phyloP scores from a whole-genome alignment of 1,140 invertebrate genomes.

The Ceratitis capitata region DNA sequence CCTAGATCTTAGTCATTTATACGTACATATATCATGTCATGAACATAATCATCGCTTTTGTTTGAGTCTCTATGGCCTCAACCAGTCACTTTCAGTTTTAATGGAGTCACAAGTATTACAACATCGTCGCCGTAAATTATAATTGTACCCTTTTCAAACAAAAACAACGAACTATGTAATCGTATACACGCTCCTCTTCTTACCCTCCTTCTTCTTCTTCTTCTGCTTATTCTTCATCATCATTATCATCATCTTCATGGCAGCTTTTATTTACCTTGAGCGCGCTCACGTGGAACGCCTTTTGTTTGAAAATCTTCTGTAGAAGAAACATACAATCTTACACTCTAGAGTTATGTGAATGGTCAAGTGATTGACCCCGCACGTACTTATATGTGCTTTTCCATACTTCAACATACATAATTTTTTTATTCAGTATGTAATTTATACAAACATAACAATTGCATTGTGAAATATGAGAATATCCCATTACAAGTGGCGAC shows the following conservation, averaged over 20 bases:
- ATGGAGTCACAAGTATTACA: background rate
- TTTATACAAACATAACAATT: background rate
- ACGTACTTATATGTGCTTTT: background rate
- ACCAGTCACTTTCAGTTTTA: slow-evolving; percentile 6
- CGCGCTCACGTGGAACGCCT: slow-evolving; percentile 6
- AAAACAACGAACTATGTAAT: background rate
- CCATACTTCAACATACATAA: background rate
- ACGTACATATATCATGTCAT: too few relatives aligned
- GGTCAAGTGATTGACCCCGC: slow-evolving; percentile 18
- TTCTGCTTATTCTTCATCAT: too few relatives aligned
- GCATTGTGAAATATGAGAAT: slow-evolving; percentile 3
- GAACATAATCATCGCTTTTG: too few relatives aligned
- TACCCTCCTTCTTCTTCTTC: too few relatives aligned
- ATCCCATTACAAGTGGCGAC: background rate
- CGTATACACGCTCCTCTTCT: background rate
- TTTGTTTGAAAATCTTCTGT: background rate
- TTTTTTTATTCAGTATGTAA: background rate
- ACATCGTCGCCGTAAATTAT: background rate
- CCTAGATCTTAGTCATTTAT: too few relatives aligned
- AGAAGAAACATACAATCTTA: too few relatives aligned
- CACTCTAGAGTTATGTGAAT: background rate
- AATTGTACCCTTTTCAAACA: background rate
- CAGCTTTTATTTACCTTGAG: slow-evolving; percentile 10
- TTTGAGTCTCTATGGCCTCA: background rate
- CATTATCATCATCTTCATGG: background rate